Evolutionary conservation across 1,140 invertebrate genomes (phyloP), one percentile per base, ranked within the genome.

Genomic region (Agraylea sexmaculata): DNA sequence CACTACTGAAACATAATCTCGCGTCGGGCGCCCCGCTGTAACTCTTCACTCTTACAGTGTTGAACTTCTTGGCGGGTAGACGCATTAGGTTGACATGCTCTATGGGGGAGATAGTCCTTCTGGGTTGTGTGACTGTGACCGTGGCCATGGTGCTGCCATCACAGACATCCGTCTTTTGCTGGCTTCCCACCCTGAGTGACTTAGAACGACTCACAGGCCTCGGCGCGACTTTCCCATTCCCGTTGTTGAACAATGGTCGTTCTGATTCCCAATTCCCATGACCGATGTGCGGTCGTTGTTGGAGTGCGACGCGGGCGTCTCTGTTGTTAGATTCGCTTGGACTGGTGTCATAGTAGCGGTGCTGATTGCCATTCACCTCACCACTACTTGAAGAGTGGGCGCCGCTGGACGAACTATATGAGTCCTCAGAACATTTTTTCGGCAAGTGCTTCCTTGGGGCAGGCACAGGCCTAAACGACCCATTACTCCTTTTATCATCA

Each of bases 11-110:
- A 3, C 25, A 10, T 10, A 12, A 11, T 21, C 18, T 17, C 3
- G 15, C 20, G 8, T 25, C 22, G 6, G 34, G 11, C 25, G 20
- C 25, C 16, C 12, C n/a, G 5, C 19, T 17, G 19, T 10, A 18
- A 15, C 60, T 66, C 55, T 66, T 66, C 42, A 66, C 64, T 53
- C 65, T 59, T 53, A 66, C 65, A 40, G 63, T 68, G 51, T 62
- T 32, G 16, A 34, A 42, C 27, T 48, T 48, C 12, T 18, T 20
- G 10, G 19, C 23, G 15, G 31, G 36, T 17, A 18, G 56, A 50
- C 64, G 62, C 64, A 66, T 66, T 46, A 64, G 43, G 27, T 59
- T 59, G 45, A 66, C 51, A 48, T 66, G 62, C 50, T 66, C 62
- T 32, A 60, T 66, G 30, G 65, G 65, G 27, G 62, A 68, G 32